Evolutionary conservation across 2,888 invertebrate genomes (phyloP), one percentile per base, ranked within the genome.

Genomic region (Tanytarsus gracilentus): DNA sequence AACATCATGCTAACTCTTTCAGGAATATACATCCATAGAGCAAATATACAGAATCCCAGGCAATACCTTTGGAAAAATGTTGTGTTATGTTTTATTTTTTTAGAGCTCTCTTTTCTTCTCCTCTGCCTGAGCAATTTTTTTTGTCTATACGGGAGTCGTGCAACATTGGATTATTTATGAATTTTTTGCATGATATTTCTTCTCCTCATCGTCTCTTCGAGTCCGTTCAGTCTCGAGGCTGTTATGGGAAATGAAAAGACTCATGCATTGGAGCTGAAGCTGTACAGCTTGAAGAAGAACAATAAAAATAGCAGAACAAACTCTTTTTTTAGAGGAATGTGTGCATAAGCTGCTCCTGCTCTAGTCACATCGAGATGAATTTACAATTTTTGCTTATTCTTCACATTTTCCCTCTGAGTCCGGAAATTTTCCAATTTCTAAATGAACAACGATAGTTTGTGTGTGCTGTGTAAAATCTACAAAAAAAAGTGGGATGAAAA

Each of bases 141-240:
- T n/a, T n/a, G n/a, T n/a, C n/a, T n/a, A n/a, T n/a, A n/a, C n/a
- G n/a, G n/a, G n/a, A n/a, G 18, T 44, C 44, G 44, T 18, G 44
- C 44, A 44, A 44, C 44, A 18, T 33, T 40, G 40, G 55, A 55
- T 55, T 55, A 55, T 55, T 55, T 55, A 55, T 55, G 55, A 55
- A 40, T 40, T 39, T 55, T 55, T 40, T 26, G 39, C 39, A 55
- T 55, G 53, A 53, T 53, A 39, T 55, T 55, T 40, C 55, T 55
- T 55, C 55, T 39, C 27, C 18, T 55, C 39, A 21, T 23, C 23
- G 26, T 39, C 21, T 55, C 16, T 8, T 44, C 44, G 18, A 23
- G 44, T 44, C 44, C 21, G 11, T 44, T 18, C 18, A 44, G 44
- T 18, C 36, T 18, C 18, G 23, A n/a, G n/a, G n/a, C n/a, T n/a